Evolutionary conservation across 2,113 vertebrate genomes (phyloP).

Genomic region (Phalacrocorax pelagicus): DNA sequence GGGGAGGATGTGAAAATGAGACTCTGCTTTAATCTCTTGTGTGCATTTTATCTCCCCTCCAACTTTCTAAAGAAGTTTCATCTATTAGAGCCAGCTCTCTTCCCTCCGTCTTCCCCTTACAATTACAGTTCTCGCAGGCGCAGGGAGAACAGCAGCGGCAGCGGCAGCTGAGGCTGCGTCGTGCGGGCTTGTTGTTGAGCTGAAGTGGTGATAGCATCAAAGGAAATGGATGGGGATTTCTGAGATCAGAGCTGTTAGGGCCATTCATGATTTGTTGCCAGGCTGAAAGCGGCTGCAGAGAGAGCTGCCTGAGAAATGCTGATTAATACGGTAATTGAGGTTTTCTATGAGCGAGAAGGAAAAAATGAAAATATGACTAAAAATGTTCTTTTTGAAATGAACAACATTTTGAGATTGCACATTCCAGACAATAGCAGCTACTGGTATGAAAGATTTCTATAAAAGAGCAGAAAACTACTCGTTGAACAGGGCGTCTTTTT

Average conservation of each 20-base stretch:
- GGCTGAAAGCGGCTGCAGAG: slow-evolving; percentile 45
- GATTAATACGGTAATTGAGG: slow-evolving; percentile 74
- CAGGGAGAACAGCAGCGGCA: not conserved
- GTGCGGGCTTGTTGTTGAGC: slow-evolving; percentile 52
- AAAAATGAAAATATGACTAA: slow-evolving; percentile 70
- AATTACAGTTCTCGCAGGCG: not conserved
- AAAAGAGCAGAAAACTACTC: slow-evolving; percentile 15
- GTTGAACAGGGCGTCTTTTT: not conserved
- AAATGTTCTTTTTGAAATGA: slow-evolving; percentile 68
- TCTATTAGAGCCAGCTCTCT: slow-evolving; percentile 34
- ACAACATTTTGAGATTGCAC: slow-evolving; percentile 61
- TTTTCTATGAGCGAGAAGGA: slow-evolving; percentile 61
- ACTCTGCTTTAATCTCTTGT: slow-evolving; percentile 70
- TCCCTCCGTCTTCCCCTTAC: slow-evolving; percentile 5
- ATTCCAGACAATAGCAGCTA: slow-evolving; percentile 50
- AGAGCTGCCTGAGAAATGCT: slow-evolving; percentile 72
- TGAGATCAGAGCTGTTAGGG: slow-evolving; percentile 66
- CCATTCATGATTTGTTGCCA: slow-evolving; percentile 66
- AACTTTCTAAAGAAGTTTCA: slow-evolving; percentile 61
- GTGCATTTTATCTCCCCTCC: slow-evolving; percentile 68
- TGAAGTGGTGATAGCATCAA: slow-evolving; percentile 64
- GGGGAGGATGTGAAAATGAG: slow-evolving; percentile 78
- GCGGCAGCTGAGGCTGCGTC: slow-evolving; percentile 50
- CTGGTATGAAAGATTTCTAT: slow-evolving; percentile 42
- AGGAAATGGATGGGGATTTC: slow-evolving; percentile 70